A percentile compares a stretch with the other conserved stretches of the same genome.
These are phyloP conservation scores for Synanthedon vespiformis DNA, from an alignment of 2,888 invertebrate species.

Conservation along the genomic window DNA sequence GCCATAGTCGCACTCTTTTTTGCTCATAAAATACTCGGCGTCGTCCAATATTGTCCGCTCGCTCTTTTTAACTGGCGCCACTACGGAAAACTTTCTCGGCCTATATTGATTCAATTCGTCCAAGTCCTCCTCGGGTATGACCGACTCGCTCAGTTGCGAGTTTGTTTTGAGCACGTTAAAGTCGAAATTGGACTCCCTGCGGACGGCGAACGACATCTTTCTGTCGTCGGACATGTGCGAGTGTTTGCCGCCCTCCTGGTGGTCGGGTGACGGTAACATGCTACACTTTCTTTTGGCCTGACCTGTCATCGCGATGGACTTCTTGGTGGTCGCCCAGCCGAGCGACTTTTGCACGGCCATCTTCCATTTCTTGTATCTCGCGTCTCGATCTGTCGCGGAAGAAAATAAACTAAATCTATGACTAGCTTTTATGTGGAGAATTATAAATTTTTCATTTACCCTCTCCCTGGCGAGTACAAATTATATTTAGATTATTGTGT, in stretches of 20 bases:
- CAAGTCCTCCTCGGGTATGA: slow-evolving; percentile 27
- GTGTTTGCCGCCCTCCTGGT: not conserved
- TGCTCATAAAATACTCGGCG: slow-evolving; percentile 45
- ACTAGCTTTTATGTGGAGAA: too few relatives aligned
- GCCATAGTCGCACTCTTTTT: slow-evolving; percentile 57
- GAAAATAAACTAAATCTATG: slow-evolving; percentile 6
- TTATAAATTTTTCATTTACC: not conserved
- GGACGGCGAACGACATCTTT: not conserved
- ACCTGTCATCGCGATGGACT: slow-evolving; percentile 83
- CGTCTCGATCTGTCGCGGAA: slow-evolving; percentile 76
- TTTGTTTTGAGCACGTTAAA: not conserved
- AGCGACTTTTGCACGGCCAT: slow-evolving; percentile 93
- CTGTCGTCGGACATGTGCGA: not conserved
- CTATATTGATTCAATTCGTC: slow-evolving; percentile 48
- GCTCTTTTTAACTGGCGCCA: slow-evolving; percentile 28
- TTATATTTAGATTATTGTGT: too few relatives aligned
- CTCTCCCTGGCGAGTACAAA: too few relatives aligned
- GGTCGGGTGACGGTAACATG: slow-evolving; percentile 22
- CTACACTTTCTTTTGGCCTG: slow-evolving; percentile 55
- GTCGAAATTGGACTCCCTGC: slow-evolving; percentile 11
- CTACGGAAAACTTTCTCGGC: slow-evolving; percentile 48
- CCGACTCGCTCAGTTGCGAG: slow-evolving; percentile 10
- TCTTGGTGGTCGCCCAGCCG: slow-evolving; percentile 86
- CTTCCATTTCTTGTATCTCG: slow-evolving; percentile 92
- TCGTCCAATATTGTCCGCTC: slow-evolving; percentile 56